Percentiles rank a stretch among this genome's conserved stretches.
Conservation (phyloP, 2,888 invertebrate genomes). For the Coelinius sp. region DNA sequence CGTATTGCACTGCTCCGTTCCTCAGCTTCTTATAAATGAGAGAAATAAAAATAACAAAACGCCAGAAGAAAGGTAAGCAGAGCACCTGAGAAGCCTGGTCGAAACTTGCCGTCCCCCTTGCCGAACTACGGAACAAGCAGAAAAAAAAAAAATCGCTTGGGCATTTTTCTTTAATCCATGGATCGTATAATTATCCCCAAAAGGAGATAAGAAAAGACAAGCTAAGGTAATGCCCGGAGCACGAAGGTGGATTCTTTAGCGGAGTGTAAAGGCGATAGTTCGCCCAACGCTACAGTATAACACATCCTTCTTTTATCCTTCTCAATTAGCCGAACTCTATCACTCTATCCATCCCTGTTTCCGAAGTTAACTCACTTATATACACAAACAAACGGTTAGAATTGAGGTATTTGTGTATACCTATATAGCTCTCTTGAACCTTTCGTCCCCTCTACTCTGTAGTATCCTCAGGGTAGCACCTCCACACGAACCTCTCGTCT, state of each 20-base stretch:
- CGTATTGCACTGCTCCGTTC: not conserved
- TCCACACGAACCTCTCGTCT: constrained; percentile 25
- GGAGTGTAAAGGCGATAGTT: constrained; percentile 29
- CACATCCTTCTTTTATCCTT: constrained; percentile 28
- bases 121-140: not conserved
- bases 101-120: not conserved
- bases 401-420: not conserved
- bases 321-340: not conserved
- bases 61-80: not conserved
- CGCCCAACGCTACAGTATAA: constrained; percentile 11
- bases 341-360: not conserved
- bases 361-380: constrained; percentile 1
- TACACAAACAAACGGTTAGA: constrained; percentile 8
- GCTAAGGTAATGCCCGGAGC: constrained; percentile 14
- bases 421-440: not conserved
- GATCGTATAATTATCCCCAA: constrained; percentile 34
- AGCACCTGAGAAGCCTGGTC: constrained; percentile 8
- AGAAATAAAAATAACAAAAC: not conserved
- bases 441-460: constrained; percentile 20
- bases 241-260: constrained; percentile 24
- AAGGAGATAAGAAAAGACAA: constrained; percentile 5
- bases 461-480: constrained; percentile 36
- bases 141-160: constrained; percentile 3
- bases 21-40: not conserved
- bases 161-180: not conserved